A percentile compares a stretch with the other conserved stretches of the same genome.
Evolutionary conservation across 1,140 invertebrate species (phyloP).

Genomic region (Polypedilum pembai): DNA sequence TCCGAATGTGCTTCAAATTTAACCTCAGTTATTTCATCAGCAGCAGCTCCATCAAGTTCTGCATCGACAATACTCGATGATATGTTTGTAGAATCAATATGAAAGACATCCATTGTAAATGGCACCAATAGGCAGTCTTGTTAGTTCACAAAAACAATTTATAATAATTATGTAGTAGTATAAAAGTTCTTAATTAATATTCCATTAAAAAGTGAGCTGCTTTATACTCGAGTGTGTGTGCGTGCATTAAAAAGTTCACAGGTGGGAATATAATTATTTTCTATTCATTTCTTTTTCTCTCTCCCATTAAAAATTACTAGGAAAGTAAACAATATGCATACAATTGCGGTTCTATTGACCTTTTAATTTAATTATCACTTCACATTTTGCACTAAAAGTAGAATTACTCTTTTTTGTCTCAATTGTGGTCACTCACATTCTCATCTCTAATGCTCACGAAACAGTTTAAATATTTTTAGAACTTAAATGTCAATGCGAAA

Average conservation of each 20-base stretch:
- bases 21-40: conserved; percentile 57
- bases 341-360: not conserved
- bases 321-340: not conserved
- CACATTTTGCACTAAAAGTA: not conserved
- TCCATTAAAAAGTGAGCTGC: no score
- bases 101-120: conserved; percentile 10
- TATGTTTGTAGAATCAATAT: not conserved
- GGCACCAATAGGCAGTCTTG: not conserved
- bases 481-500: no score
- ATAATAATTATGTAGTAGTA: no score
- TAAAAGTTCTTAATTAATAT: no score
- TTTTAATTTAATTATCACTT: not conserved
- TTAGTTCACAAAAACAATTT: not conserved
- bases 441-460: no score
- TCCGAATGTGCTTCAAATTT: conserved; percentile 65
- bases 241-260: not conserved
- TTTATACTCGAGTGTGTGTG: no score
- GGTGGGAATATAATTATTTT: not conserved
- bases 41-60: conserved; percentile 32
- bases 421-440: no score
- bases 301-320: not conserved
- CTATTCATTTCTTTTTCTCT: not conserved
- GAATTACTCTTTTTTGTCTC: no score
- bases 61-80: not conserved
- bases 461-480: no score